phyloP scores from a whole-genome alignment of 2,888 invertebrate genomes.

The Thera britannica region DNA sequence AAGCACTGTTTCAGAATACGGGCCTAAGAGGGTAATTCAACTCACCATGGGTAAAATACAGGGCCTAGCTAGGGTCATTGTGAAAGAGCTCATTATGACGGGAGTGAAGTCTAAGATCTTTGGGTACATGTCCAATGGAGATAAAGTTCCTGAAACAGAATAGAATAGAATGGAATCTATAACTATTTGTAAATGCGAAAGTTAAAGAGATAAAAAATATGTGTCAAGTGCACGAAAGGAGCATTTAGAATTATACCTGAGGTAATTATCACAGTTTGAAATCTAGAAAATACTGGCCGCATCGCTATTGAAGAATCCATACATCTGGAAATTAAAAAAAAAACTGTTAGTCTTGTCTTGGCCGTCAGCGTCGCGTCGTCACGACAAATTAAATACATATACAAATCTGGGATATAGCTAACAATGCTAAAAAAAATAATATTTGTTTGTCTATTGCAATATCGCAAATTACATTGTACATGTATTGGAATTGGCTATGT shows the following conservation, averaged over 20 bases:
- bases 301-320: conserved; percentile 99
- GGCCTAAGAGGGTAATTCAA: conserved; percentile 2
- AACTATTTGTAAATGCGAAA: no score
- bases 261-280: conserved; percentile 98
- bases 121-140: conserved; percentile 99
- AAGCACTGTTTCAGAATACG: no score
- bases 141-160: conserved; percentile 91
- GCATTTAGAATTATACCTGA: no score
- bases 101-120: conserved; percentile 99
- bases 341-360: not conserved
- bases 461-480: no score
- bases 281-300: conserved; percentile 97
- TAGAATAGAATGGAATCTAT: not conserved
- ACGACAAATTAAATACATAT: no score
- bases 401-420: no score
- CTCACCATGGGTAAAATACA: conserved; percentile 98
- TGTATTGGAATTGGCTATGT: no score
- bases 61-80: conserved; percentile 98
- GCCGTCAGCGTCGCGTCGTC: no score
- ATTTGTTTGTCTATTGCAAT: no score
- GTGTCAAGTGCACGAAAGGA: no score
- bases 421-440: no score
- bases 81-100: conserved; percentile 97
- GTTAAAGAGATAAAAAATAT: no score
- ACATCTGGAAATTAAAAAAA: conserved; percentile 86